Conservation (phyloP, 2,113 vertebrate species). For the Myocastor coypus region DNA sequence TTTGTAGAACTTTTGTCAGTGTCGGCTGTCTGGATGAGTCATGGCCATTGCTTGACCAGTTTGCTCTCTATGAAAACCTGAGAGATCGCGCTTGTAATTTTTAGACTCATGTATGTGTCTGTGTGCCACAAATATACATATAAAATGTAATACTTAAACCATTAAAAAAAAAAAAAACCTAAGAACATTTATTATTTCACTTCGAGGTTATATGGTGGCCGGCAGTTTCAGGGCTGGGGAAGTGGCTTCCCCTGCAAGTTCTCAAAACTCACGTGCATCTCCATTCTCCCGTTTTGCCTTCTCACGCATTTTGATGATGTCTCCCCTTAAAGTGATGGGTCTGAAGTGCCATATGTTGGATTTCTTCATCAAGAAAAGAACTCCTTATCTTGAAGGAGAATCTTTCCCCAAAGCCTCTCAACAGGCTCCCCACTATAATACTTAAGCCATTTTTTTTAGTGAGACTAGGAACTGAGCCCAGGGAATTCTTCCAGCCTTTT, state of each 20-base stretch:
- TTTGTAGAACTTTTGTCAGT: no score
- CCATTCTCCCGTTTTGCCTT: neutral
- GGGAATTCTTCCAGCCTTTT: neutral
- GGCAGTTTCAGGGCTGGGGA: neutral
- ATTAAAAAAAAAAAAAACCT: no score
- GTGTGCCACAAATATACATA: neutral
- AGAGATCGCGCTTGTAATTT: neutral
- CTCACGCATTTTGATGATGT: neutral
- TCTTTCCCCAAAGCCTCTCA: neutral
- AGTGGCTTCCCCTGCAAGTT: neutral
- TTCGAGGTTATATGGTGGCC: neutral
- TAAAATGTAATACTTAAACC: neutral
- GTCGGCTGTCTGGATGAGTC: no score
- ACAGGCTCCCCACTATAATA: neutral
- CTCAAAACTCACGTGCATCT: neutral
- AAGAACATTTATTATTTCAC: neutral
- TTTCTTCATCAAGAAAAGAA: conserved; percentile 26
- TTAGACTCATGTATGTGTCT: neutral
- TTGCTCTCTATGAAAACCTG: no score
- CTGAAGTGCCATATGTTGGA: neutral
- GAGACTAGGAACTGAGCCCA: neutral
- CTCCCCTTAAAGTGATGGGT: neutral
- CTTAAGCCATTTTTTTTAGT: neutral
- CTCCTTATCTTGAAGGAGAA: neutral
- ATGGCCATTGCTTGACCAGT: no score